Evolutionary conservation across 2,888 invertebrate species (phyloP), one percentile per base, ranked within the genome.

Genomic region (Thyatira batis): DNA sequence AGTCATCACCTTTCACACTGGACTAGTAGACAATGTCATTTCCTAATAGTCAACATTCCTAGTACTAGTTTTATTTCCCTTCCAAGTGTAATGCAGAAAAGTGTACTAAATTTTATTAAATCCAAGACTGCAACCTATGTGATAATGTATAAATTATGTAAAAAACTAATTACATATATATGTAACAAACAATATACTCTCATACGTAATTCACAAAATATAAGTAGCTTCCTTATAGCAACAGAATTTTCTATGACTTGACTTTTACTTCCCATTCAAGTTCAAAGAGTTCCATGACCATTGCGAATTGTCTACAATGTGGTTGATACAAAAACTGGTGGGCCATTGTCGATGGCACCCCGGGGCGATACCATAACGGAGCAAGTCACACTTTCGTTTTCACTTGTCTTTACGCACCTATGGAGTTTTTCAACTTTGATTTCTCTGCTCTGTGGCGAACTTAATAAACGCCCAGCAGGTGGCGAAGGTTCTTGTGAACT

Each of bases 221-320:
- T 8, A 8, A 17, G 17, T 13, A 1, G 17, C 3, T 13, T 44
- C 20, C 6, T 44, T 6, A 30, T 10, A 10, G 44, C 9, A 44
- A 44, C 33, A 45, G 25, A 25, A 13, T 13, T 25, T 45, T 45
- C 45, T 25, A 25, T 17, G 27, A 46, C 10, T 10, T 27, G 27
- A 48, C 27, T 48, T 48, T 48, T 27, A 39, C 39, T 48, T 9
- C 10, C 48, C 10, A 27, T 48, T 48, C 20, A 13, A 27, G 17
- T 48, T 27, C 46, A 17, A 45, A 48, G 10, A 28, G 8, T 39
- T 39, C 17, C n/a, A 23, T 3, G n/a, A 48, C 48, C 48, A 48
- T 48, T 27, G 25, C 48, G 28, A 48, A 48, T 20, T 27, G 48
- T 48, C 27, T 27, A 48, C 20, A 48, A 27, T 48, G 27, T 48